Conservation (phyloP, 2,113 vertebrate species). For the Periophthalmodon schlosseri region DNA sequence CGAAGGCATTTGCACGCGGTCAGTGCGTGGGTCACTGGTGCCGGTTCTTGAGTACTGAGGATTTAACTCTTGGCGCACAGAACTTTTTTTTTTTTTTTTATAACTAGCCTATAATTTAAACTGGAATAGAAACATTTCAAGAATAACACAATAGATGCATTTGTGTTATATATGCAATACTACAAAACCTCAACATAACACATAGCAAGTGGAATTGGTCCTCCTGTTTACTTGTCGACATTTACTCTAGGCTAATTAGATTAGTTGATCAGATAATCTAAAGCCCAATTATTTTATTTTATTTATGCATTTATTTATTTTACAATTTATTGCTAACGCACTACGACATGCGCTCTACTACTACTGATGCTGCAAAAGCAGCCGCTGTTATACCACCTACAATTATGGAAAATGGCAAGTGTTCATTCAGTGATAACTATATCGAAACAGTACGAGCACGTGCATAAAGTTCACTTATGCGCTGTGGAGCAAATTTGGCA, state of each 20-base stretch:
- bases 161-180: no score
- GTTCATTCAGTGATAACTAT: background rate
- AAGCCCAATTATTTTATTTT: no score
- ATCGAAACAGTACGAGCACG: no score
- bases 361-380: no score
- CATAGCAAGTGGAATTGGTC: background rate
- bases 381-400: no score
- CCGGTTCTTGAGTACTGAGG: background rate
- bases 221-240: background rate
- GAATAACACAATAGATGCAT: no score
- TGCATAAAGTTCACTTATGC: no score
- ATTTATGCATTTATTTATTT: no score
- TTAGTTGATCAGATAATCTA: background rate
- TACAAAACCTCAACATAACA: background rate
- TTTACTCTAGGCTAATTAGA: background rate
- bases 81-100: background rate
- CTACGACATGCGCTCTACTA: no score
- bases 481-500: background rate
- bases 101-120: no score
- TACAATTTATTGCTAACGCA: no score
- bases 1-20: conserved; percentile 1
- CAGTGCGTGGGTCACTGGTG: background rate
- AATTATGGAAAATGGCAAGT: background rate
- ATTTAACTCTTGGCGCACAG: conserved; percentile 1
- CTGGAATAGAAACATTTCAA: no score